These are phyloP conservation scores for Germaria angustata DNA, from an alignment of 2,888 invertebrate species.

Conservation along the genomic window DNA sequence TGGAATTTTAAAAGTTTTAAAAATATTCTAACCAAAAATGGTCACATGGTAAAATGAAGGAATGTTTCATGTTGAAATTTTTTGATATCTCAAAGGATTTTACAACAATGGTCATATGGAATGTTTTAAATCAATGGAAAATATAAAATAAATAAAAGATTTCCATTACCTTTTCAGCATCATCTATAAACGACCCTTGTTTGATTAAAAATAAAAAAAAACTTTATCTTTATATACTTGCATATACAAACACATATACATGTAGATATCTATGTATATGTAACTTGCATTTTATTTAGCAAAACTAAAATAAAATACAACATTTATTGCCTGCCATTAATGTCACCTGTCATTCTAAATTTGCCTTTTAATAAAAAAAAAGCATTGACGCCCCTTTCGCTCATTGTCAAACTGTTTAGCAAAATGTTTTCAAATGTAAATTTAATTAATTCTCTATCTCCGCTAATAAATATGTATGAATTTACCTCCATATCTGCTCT, in stretches of 20 bases:
- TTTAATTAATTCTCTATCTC: slow-evolving; percentile 47
- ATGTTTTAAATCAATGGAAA: slow-evolving; percentile 46
- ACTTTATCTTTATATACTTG: background rate
- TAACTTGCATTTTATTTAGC: background rate
- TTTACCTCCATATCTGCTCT: background rate
- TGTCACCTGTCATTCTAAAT: slow-evolving; percentile 50
- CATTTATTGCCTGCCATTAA: slow-evolving; percentile 16
- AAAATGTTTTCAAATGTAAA: slow-evolving; percentile 46
- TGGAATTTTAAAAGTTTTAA: slow-evolving; percentile 62
- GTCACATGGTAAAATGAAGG: slow-evolving; percentile 65
- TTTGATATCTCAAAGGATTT: slow-evolving; percentile 67
- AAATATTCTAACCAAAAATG: slow-evolving; percentile 66
- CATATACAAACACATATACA: no score
- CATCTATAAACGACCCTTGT: slow-evolving; percentile 39
- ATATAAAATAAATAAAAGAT: background rate
- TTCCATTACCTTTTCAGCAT: slow-evolving; percentile 1
- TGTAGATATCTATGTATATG: no score
- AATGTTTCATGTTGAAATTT: slow-evolving; percentile 63
- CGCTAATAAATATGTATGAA: background rate
- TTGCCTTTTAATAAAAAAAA: slow-evolving; percentile 7
- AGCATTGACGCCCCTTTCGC: background rate
- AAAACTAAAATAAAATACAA: background rate
- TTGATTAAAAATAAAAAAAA: background rate
- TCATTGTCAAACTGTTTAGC: background rate
- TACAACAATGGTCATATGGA: slow-evolving; percentile 65